Conservation (phyloP, 2,113 vertebrate species). For the Tautogolabrus adspersus region DNA sequence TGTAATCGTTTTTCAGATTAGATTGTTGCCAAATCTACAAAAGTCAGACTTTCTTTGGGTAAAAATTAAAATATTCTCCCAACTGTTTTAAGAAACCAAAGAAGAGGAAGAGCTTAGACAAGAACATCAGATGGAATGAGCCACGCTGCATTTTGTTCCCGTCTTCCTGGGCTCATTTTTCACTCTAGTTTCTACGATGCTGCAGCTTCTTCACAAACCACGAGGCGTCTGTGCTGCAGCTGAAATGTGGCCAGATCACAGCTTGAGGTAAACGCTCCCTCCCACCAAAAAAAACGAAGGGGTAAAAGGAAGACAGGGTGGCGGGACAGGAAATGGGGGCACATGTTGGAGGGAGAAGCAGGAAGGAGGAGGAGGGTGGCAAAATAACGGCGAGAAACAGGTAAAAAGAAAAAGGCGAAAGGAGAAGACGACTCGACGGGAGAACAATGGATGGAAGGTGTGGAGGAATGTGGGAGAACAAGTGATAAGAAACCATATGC, state of each 20-base stretch:
- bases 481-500: slow-evolving; percentile 17
- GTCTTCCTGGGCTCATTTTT: not conserved
- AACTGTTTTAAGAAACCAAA: too few species aligned
- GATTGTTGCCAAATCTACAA: too few species aligned
- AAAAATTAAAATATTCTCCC: too few species aligned
- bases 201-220: not conserved
- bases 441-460: not conserved
- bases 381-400: slow-evolving; percentile 26
- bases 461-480: not conserved
- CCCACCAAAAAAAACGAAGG: slow-evolving; percentile 1
- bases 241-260: slow-evolving; percentile 57
- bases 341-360: not conserved
- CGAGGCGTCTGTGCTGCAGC: slow-evolving; percentile 25
- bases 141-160: not conserved
- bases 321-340: not conserved
- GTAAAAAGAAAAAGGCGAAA: slow-evolving; percentile 5
- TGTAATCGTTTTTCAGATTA: too few species aligned
- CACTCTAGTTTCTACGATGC: not conserved
- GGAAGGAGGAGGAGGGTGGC: slow-evolving; percentile 1
- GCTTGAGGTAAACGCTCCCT: slow-evolving; percentile 45
- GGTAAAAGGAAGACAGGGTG: slow-evolving; percentile 25
- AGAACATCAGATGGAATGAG: not conserved
- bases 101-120: not conserved
- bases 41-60: too few species aligned
- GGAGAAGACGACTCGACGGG: not conserved